Evolutionary conservation across 2,113 vertebrate genomes (phyloP), one percentile per base, ranked within the genome.

Genomic region (Probosciger aterrimus): DNA sequence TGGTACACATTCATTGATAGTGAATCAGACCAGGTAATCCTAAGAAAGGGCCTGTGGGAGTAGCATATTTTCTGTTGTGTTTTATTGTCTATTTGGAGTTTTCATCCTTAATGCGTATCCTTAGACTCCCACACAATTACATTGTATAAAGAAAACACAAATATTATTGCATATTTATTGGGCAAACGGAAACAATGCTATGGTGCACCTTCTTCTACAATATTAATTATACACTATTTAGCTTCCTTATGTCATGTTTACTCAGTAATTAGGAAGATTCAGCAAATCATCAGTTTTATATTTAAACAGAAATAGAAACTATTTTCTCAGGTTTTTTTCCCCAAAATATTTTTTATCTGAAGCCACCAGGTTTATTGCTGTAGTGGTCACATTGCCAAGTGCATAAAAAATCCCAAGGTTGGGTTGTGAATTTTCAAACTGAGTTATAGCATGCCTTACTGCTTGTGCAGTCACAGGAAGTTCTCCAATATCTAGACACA

Each of bases 191-290:
- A 96, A 70, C 41, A 57, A 87, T 31, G 20, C 69, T 78, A 20
- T 59, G 57, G n/a, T 93, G 87, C 59, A 93, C n/a, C 62, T 95
- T 84, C 49, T 95, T 92, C 82, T 94, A 18, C 82, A 82, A 39
- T 95, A 92, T 95, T 96, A 98, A 97, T 97, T 96, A 89, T 76
- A 87, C 44, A 92, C 63, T 81, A 77, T 96, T 97, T 97, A 95
- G 68, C 62, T 98, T 96, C 69, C 69, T 97, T 96, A 86, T 96
- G 64, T 93, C 92, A 75, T 96, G 69, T 95, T 97, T 98, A 97
- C 88, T 93, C 94, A 95, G 82, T 92, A 97, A 95, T 97, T 97
- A 80, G 75, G 83, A 95, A 96, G 73, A 78, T 80, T 95, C 60
- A 93, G 94, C 70, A 96, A 96, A 96, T 97, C 76, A 94, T 97